A percentile compares a stretch with the other conserved stretches of the same genome.
Conservation (phyloP, 2,888 invertebrate species). For the Prosapia bicincta region DNA sequence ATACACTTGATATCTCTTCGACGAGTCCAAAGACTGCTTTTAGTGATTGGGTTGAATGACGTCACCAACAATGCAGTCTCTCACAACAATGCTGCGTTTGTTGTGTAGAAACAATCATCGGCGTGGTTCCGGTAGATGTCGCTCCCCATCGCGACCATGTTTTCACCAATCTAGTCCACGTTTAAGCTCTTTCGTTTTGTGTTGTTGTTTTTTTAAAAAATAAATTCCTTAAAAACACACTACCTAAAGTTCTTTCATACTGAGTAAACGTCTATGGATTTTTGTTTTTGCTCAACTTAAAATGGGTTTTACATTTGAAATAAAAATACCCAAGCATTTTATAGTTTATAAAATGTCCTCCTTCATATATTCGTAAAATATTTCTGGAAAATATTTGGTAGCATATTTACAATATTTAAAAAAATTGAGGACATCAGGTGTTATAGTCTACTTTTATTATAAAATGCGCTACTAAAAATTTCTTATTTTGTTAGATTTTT, state of each 20-base stretch:
- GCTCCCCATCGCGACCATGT: not conserved
- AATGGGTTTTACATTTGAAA: too few relatives aligned
- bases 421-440: too few relatives aligned
- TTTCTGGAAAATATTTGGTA: too few relatives aligned
- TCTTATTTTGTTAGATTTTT: too few relatives aligned
- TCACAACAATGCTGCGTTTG: too few relatives aligned
- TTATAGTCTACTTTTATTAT: too few relatives aligned
- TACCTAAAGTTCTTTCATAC: not conserved
- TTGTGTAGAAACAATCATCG: not conserved
- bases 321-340: too few relatives aligned
- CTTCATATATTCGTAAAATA: too few relatives aligned
- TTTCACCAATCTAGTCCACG: not conserved
- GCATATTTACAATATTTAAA: too few relatives aligned
- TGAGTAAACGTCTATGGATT: not conserved
- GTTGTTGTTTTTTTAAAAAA: not conserved
- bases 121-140: not conserved
- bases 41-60: not conserved
- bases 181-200: not conserved
- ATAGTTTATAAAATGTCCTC: too few relatives aligned
- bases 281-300: not conserved
- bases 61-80: too few relatives aligned
- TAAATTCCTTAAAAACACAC: not conserved
- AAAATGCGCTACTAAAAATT: too few relatives aligned
- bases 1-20: slow-evolving; percentile 74
- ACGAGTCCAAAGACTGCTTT: not conserved